Base-by-base conservation (phyloP, 1,140 invertebrate genomes). In the Procambarus clarkii region DNA sequence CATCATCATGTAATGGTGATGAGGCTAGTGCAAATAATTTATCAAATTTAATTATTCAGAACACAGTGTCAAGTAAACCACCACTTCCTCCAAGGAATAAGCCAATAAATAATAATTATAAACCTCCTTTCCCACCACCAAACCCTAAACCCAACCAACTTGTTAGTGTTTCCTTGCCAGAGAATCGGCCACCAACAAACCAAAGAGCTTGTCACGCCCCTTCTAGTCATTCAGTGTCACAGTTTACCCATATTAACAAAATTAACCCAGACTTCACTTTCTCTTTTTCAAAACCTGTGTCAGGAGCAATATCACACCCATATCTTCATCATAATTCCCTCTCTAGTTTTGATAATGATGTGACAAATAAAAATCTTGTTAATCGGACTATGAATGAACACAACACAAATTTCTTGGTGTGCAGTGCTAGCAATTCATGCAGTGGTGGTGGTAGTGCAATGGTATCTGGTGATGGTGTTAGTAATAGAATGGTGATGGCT, bases 1-100 rank as follows among this genome's bases (percentile, higher is more conserved):
- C 82, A 13, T 8, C 48, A 34, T 45, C 58, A 21, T 69, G 21
- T 69, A 69, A 44, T 78, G 77, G 84, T 91, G 54, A 91, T 60
- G 83, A 85, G 18, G 76, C 58, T 9, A 48, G 54, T 50, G 88
- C 78, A 44, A 91, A 91, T 78, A 91, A 91, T 50, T 79, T 85
- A 34, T 86, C 81, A 60, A 91, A 91, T 64, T 64, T 85, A 46
- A 91, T 85, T 82, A 84, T 92, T 89, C 84, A 94, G 77, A 92
- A 93, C 93, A 76, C 92, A 90, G 50, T 94, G 76, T 90, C 93
- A 91, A 58, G 79, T 77, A 93, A 93, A 46, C 92, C 92, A 45
- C 92, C 92, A 24, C 86, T 93, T 13, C 92, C 92, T 8, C 92
- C 92, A 45, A 91, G 92, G 79, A 93, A 92, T 69, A 92, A 74